phyloP scores from a whole-genome alignment of 1,140 invertebrate genomes.

The Mactra quadrangularis region DNA sequence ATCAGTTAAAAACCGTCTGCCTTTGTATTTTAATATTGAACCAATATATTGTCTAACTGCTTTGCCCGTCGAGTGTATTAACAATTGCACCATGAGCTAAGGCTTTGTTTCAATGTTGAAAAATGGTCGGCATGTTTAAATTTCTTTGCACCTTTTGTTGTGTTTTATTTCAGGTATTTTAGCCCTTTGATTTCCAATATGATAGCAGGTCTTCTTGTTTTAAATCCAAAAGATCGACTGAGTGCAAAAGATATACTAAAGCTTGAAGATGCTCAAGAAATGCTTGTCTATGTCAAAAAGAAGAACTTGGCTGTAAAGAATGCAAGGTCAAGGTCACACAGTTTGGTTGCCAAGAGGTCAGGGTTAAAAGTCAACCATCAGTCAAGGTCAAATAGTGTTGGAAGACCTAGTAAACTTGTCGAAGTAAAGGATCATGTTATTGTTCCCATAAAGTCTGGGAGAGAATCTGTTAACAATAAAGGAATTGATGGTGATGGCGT shows the following conservation, averaged over 20 bases:
- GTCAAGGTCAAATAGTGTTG: constrained; percentile 2
- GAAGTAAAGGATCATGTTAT: too few relatives aligned
- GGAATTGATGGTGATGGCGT: too few relatives aligned
- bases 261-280: neutral
- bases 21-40: too few relatives aligned
- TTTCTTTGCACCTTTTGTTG: too few relatives aligned
- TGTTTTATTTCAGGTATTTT: constrained; percentile 2
- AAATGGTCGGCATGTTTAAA: too few relatives aligned
- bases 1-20: too few relatives aligned
- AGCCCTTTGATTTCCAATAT: neutral
- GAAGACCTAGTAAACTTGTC: neutral
- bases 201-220: neutral
- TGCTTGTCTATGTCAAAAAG: constrained; percentile 4
- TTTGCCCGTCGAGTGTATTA: too few relatives aligned
- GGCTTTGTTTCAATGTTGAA: too few relatives aligned
- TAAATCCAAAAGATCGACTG: neutral
- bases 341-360: constrained; percentile 22
- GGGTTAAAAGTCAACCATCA: neutral
- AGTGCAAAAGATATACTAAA: neutral
- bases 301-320: neutral
- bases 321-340: constrained; percentile 25
- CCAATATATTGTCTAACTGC: too few relatives aligned
- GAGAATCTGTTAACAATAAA: too few relatives aligned
- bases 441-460: too few relatives aligned
- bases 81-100: too few relatives aligned